A percentile compares a stretch with the other conserved stretches of the same genome.
Conservation (phyloP, 2,888 invertebrate species). For the Hemicrepidius hirtus region DNA sequence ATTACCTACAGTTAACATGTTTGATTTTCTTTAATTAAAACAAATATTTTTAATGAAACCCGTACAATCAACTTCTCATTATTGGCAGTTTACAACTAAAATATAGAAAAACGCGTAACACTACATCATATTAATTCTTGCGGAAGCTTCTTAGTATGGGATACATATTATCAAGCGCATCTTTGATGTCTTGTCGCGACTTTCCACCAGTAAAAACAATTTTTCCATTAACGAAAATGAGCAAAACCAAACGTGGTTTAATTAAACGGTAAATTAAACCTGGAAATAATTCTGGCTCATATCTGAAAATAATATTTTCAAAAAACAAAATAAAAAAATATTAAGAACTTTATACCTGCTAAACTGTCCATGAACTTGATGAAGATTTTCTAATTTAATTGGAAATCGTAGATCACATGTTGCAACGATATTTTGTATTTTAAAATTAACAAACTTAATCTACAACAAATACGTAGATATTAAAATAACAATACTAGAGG, state of each 20-base stretch:
- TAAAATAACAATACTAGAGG: too few species aligned
- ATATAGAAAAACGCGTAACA: not conserved
- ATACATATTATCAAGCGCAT: conserved; percentile 95
- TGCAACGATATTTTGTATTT: conserved; percentile 85
- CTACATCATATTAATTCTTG: conserved; percentile 77
- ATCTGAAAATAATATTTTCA: conserved; percentile 73
- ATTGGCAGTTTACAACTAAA: too few species aligned
- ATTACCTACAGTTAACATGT: too few species aligned
- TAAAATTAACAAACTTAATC: conserved; percentile 86
- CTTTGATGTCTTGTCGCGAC: conserved; percentile 91
- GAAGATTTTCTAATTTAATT: conserved; percentile 82
- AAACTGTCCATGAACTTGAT: conserved; percentile 84
- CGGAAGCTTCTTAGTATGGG: conserved; percentile 95
- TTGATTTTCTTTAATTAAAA: too few species aligned
- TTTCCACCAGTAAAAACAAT: conserved; percentile 98
- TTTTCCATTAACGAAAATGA: conserved; percentile 99
- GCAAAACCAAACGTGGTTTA: conserved; percentile 93
- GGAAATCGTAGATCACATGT: conserved; percentile 86
- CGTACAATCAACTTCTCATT: too few species aligned
- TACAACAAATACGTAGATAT: conserved; percentile 71
- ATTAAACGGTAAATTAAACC: conserved; percentile 99
- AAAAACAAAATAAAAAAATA: not conserved
- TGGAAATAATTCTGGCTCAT: conserved; percentile 98
- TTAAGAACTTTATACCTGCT: conserved; percentile 64
- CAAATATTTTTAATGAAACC: too few species aligned